Conservation (phyloP, 2,888 invertebrate species). For the Cotesia congregata region DNA sequence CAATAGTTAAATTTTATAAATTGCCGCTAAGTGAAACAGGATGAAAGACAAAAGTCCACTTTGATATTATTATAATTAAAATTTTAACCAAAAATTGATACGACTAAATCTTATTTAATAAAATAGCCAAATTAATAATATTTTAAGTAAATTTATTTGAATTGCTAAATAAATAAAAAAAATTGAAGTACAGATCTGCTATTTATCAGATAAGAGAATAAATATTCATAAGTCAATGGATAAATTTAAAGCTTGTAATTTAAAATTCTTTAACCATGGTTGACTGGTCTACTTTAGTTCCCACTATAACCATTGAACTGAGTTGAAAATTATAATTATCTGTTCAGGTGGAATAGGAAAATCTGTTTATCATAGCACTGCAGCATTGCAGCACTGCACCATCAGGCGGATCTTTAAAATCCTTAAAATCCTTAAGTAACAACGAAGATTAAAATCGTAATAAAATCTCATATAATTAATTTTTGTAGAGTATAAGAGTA, state of each 20-base stretch:
- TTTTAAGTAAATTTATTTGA: no score
- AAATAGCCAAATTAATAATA: no score
- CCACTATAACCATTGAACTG: background rate
- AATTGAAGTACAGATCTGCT: background rate
- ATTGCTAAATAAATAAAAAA: background rate
- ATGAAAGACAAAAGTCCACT: conserved; percentile 21
- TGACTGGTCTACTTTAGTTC: background rate
- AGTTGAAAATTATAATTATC: background rate
- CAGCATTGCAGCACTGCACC: background rate
- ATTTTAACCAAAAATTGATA: no score
- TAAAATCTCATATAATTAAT: conserved; percentile 13
- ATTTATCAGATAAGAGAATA: background rate
- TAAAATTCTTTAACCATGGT: conserved; percentile 25
- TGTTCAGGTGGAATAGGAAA: conserved; percentile 16
- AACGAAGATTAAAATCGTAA: conserved; percentile 2
- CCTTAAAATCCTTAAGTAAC: conserved; percentile 15
- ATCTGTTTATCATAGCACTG: conserved; percentile 48
- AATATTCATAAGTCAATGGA: conserved; percentile 3
- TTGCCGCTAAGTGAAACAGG: background rate
- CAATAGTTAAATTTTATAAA: background rate
- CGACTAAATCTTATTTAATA: no score
- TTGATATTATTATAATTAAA: conserved; percentile 10
- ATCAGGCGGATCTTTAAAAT: conserved; percentile 35
- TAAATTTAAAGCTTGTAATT: conserved; percentile 10
- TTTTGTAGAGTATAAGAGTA: conserved; percentile 16